phyloP scores from a whole-genome alignment of 2,888 invertebrate genomes.

The Abrostola tripartita region DNA sequence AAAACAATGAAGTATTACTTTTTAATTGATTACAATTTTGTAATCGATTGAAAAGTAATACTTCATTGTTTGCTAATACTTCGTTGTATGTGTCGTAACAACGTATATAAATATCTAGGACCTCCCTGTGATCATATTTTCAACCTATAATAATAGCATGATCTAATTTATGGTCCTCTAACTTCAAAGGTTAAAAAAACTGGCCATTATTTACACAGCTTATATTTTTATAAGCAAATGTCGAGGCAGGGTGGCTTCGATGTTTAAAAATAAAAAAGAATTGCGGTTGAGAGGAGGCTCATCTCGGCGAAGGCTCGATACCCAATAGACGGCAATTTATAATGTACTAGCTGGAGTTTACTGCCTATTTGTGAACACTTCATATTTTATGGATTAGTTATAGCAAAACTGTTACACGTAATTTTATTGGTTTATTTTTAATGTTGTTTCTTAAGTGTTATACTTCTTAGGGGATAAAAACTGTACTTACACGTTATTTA shows the following conservation, averaged over 20 bases:
- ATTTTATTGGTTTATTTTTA: background rate
- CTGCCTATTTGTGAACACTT: constrained; percentile 31
- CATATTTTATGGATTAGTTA: constrained; percentile 33
- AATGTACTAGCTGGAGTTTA: constrained; percentile 43
- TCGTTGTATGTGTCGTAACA: too few species aligned
- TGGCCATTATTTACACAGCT: constrained; percentile 33
- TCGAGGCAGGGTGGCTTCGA: constrained; percentile 28
- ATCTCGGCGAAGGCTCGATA: constrained; percentile 46
- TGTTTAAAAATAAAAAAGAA: constrained; percentile 57
- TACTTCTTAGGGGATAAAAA: too few species aligned
- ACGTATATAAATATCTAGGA: constrained; percentile 2
- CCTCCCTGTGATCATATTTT: background rate
- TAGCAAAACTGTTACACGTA: constrained; percentile 5
- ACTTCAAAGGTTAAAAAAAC: constrained; percentile 35
- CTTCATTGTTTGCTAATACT: too few species aligned
- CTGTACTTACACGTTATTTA: too few species aligned
- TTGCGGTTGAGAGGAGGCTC: constrained; percentile 46
- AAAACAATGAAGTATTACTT: too few species aligned
- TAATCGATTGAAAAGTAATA: too few species aligned
- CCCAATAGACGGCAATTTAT: constrained; percentile 52
- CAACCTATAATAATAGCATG: constrained; percentile 10
- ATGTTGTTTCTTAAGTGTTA: background rate
- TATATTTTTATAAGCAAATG: constrained; percentile 42
- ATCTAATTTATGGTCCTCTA: constrained; percentile 30
- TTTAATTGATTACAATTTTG: too few species aligned